Evolutionary conservation across 2,797 vertebrate genomes (phyloP).

Genomic region (Mormyrops attenuatus): DNA sequence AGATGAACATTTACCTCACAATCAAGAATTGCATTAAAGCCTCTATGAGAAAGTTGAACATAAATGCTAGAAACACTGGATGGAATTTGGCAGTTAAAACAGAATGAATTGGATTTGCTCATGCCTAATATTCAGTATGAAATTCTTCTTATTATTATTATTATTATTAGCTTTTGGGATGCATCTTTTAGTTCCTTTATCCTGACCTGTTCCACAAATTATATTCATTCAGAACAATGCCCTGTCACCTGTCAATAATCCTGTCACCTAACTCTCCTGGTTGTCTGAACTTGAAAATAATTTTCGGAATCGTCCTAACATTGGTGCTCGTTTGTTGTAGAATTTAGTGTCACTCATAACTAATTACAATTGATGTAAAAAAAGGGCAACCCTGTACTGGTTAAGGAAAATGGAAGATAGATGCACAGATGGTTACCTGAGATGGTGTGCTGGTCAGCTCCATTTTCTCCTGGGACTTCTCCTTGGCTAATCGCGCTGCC

Average conservation of each 20-base stretch:
- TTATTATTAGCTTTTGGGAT: background rate
- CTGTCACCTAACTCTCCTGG: background rate
- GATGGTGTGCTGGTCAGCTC: slow-evolving; percentile 91
- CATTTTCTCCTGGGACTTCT: slow-evolving; percentile 97
- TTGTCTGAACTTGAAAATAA: background rate
- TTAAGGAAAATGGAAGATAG: background rate
- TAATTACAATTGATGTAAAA: background rate
- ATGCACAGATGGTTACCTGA: slow-evolving; percentile 63
- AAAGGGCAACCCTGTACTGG: background rate
- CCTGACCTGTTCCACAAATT: background rate
- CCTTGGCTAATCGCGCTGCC: slow-evolving; percentile 89
- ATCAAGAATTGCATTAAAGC: slow-evolving; percentile 1
- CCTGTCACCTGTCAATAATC: background rate
- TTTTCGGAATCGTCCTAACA: background rate
- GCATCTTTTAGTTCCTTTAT: background rate
- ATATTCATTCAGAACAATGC: background rate
- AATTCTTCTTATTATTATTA: background rate
- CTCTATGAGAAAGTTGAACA: background rate
- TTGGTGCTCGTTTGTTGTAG: background rate
- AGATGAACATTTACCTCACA: slow-evolving; percentile 14
- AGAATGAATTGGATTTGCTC: background rate
- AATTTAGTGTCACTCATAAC: background rate
- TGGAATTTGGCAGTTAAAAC: background rate
- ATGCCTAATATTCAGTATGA: background rate
- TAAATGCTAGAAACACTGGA: background rate